Percentiles rank a stretch among this genome's conserved stretches.
These are phyloP conservation scores for Chaetodon auriga DNA, from an alignment of 2,113 vertebrate species.

Conservation along the genomic window DNA sequence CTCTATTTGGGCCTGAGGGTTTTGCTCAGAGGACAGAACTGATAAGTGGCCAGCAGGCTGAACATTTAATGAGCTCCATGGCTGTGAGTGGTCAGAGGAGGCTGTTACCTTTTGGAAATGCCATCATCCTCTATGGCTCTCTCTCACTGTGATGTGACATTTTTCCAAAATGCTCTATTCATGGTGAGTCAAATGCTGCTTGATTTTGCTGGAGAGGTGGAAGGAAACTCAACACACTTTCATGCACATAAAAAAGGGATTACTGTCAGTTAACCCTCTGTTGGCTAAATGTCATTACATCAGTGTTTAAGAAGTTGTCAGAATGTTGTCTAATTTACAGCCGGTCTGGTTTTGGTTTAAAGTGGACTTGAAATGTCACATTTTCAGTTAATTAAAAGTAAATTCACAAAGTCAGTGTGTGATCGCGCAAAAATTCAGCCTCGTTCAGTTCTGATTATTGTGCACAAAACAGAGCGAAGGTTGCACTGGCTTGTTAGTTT, in stretches of 20 bases:
- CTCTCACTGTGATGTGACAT: conserved; percentile 38
- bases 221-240: not conserved
- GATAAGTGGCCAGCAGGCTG: conserved; percentile 32
- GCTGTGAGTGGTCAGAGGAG: conserved; percentile 24
- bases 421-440: not conserved
- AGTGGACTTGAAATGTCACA: not conserved
- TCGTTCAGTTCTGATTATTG: not conserved
- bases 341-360: not conserved
- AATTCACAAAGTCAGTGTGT: not conserved
- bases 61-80: conserved; percentile 41
- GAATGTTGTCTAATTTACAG: not conserved
- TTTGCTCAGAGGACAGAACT: conserved; percentile 33
- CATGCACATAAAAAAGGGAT: conserved; percentile 10
- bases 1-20: conserved; percentile 25
- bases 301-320: not conserved
- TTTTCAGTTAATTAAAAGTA: not conserved
- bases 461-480: not conserved
- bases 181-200: conserved; percentile 19
- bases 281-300: conserved; percentile 19
- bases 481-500: not conserved
- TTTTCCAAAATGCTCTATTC: conserved; percentile 33
- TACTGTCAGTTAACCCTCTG: not conserved
- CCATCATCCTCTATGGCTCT: conserved; percentile 19
- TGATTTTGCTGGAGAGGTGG: conserved; percentile 13
- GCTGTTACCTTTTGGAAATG: conserved; percentile 37